Percentiles rank a stretch among this genome's conserved stretches.
phyloP scores from a whole-genome alignment of 1,140 invertebrate species.

The Gryllus bimaculatus region DNA sequence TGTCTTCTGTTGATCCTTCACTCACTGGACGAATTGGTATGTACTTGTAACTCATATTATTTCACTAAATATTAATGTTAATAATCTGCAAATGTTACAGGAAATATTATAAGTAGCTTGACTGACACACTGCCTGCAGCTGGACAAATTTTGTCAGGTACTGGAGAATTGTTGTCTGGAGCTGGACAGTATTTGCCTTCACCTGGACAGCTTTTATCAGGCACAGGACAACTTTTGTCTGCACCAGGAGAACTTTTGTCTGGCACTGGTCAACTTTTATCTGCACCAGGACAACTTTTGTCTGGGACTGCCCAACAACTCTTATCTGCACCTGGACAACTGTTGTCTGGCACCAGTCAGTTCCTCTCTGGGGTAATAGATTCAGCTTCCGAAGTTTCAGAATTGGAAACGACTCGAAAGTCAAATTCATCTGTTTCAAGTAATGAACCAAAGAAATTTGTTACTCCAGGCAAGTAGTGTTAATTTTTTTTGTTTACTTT shows the following conservation, averaged over 20 bases:
- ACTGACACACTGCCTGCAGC: background rate
- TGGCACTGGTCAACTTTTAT: background rate
- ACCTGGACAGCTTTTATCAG: background rate
- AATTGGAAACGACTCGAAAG: background rate
- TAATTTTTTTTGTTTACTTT: background rate
- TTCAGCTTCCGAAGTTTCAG: background rate
- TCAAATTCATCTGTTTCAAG: background rate
- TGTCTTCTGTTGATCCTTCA: slow-evolving; percentile 16
- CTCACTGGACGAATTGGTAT: background rate
- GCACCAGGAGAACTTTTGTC: background rate
- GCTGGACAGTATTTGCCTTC: background rate
- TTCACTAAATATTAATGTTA: background rate
- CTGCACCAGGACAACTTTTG: background rate
- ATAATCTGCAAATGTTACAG: background rate
- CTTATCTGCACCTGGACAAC: background rate
- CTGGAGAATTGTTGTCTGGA: background rate
- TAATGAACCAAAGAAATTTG: background rate
- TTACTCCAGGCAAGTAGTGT: background rate
- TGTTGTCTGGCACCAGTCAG: background rate
- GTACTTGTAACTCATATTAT: background rate
- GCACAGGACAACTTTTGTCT: background rate
- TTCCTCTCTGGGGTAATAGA: background rate
- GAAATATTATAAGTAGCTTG: background rate
- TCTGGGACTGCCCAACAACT: background rate
- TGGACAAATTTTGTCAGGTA: background rate